Evolutionary conservation across 2,888 invertebrate genomes (phyloP).

Genomic region (Norana najaformis): DNA sequence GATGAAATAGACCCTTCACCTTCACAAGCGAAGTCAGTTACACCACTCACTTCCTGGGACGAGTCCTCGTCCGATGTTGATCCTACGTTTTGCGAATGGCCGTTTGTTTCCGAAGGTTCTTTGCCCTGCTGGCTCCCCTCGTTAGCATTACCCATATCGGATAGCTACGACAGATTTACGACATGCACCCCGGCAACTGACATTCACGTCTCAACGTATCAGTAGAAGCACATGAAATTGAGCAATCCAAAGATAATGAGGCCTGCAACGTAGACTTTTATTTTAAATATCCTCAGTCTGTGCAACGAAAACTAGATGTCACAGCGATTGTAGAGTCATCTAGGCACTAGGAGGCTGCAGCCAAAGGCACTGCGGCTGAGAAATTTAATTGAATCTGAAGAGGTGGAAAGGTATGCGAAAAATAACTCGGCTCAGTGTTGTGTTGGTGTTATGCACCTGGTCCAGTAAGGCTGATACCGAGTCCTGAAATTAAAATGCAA

Average conservation of each 20-base stretch:
- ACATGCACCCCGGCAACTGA: neutral
- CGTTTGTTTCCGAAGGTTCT: neutral
- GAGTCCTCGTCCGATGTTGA: neutral
- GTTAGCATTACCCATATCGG: neutral
- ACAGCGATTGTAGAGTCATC: neutral
- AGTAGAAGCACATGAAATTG: neutral
- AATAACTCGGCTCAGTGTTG: neutral
- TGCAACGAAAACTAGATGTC: neutral
- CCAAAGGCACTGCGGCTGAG: neutral
- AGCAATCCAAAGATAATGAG: neutral
- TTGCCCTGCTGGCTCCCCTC: neutral
- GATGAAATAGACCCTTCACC: neutral
- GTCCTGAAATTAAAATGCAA: slow-evolving; percentile 5
- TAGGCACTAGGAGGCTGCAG: neutral
- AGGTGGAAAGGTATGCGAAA: neutral
- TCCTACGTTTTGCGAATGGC: neutral
- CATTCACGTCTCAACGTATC: neutral
- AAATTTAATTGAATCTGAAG: slow-evolving; percentile 10
- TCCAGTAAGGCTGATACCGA: neutral
- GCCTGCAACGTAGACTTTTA: neutral
- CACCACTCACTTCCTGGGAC: neutral
- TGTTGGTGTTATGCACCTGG: neutral
- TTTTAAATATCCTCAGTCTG: neutral
- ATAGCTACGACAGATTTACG: neutral
- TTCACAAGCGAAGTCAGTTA: neutral